These are phyloP conservation scores for Leiothrix lutea DNA, from an alignment of 2,113 vertebrate genomes.

Conservation along the genomic window DNA sequence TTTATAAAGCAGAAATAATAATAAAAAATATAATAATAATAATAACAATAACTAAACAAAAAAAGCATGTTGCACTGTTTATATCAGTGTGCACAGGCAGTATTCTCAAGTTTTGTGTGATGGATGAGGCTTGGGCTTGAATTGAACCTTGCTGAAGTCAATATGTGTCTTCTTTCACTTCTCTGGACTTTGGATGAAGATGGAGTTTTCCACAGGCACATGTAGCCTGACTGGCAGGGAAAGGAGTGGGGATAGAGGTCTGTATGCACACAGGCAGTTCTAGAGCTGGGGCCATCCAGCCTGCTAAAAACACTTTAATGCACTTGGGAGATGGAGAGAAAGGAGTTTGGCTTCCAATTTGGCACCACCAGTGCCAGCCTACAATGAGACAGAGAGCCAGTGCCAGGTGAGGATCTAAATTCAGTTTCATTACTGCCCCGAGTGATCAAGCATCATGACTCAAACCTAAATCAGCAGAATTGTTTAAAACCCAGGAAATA, in stretches of 20 bases:
- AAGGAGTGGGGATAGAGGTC: background rate
- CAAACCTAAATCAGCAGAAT: background rate
- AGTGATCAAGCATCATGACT: background rate
- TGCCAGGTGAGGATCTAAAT: background rate
- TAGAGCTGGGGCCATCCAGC: background rate
- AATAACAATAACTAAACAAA: background rate
- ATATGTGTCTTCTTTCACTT: background rate
- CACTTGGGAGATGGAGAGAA: background rate
- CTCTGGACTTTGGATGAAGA: background rate
- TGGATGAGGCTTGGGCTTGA: background rate
- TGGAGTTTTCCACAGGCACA: background rate
- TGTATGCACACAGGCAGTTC: background rate
- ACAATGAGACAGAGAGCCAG: background rate
- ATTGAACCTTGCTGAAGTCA: background rate
- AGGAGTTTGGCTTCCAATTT: background rate
- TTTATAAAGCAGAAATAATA: background rate
- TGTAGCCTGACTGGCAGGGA: background rate
- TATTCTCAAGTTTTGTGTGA: background rate
- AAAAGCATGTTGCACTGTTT: background rate
- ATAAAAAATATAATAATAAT: background rate
- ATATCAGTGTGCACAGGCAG: background rate
- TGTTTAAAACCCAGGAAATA: background rate
- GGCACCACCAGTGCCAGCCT: background rate
- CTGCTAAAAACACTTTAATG: background rate
- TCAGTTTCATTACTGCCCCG: background rate